Percentiles rank a stretch among this genome's conserved stretches.
Conservation (phyloP, 2,888 invertebrate species). For the Amblyjoppa fuscipennis region DNA sequence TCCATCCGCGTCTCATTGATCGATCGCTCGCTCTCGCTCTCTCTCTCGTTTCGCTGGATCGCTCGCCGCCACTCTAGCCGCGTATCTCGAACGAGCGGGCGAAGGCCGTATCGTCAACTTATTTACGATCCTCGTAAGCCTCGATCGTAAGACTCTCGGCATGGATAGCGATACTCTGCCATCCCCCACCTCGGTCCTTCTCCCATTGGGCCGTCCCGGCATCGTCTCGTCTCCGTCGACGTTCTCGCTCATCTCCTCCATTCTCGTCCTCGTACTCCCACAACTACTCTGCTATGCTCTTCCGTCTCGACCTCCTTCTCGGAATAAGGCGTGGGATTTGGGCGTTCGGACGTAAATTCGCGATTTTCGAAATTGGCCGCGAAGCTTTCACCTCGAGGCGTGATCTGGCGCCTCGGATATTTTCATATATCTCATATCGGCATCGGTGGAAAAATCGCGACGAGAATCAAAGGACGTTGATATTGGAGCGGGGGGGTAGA, state of each 20-base stretch:
- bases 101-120: slow-evolving; percentile 80
- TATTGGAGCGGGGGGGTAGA: background rate
- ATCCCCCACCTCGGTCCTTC: slow-evolving; percentile 50
- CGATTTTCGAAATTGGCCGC: slow-evolving; percentile 66
- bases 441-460: slow-evolving; percentile 8
- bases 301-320: slow-evolving; percentile 30
- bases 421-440: slow-evolving; percentile 35
- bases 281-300: slow-evolving; percentile 61
- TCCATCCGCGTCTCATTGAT: slow-evolving; percentile 55
- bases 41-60: slow-evolving; percentile 37
- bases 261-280: slow-evolving; percentile 57
- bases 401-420: slow-evolving; percentile 49
- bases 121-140: slow-evolving; percentile 82
- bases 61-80: slow-evolving; percentile 50
- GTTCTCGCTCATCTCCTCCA: slow-evolving; percentile 37
- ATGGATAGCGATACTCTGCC: slow-evolving; percentile 68
- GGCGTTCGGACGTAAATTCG: slow-evolving; percentile 62
- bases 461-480: background rate
- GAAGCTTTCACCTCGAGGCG: slow-evolving; percentile 48
- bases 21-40: slow-evolving; percentile 53
- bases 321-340: slow-evolving; percentile 61
- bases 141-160: slow-evolving; percentile 76
- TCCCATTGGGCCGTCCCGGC: slow-evolving; percentile 57
- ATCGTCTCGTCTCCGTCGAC: slow-evolving; percentile 61
- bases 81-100: slow-evolving; percentile 76